These are phyloP conservation scores for Apostichopus parvimensis DNA, from an alignment of 35 echinoderm and acorn worm species.

Conservation along the genomic window DNA sequence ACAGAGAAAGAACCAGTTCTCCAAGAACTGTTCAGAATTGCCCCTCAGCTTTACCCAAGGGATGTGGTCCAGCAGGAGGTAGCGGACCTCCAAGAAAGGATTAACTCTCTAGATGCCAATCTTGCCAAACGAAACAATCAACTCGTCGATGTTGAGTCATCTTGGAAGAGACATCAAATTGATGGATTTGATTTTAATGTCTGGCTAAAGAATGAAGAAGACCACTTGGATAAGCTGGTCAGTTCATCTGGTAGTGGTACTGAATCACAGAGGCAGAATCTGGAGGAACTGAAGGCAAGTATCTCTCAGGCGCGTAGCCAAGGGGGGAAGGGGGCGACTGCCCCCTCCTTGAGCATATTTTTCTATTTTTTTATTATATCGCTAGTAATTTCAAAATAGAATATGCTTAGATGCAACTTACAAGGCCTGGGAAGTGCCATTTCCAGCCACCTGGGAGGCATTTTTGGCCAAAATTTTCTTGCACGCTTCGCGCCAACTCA, in stretches of 20 bases:
- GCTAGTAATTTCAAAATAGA: no score
- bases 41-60: neutral
- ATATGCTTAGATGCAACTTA: no score
- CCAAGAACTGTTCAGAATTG: neutral
- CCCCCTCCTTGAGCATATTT: no score
- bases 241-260: neutral
- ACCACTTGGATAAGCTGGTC: neutral
- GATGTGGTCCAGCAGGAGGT: neutral
- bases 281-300: constrained; percentile 10
- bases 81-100: neutral
- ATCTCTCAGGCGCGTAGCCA: no score
- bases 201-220: neutral
- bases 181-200: neutral
- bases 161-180: neutral
- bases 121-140: neutral
- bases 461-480: no score
- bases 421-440: no score
- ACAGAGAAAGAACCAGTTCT: neutral
- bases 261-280: neutral
- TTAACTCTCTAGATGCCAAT: neutral
- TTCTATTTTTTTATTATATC: no score
- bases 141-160: neutral
- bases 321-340: no score
- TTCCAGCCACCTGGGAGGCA: no score
- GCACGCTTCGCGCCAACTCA: no score